Evolutionary conservation across 1,140 invertebrate genomes (phyloP), one percentile per base, ranked within the genome.

Genomic region (Lepidostoma basale): DNA sequence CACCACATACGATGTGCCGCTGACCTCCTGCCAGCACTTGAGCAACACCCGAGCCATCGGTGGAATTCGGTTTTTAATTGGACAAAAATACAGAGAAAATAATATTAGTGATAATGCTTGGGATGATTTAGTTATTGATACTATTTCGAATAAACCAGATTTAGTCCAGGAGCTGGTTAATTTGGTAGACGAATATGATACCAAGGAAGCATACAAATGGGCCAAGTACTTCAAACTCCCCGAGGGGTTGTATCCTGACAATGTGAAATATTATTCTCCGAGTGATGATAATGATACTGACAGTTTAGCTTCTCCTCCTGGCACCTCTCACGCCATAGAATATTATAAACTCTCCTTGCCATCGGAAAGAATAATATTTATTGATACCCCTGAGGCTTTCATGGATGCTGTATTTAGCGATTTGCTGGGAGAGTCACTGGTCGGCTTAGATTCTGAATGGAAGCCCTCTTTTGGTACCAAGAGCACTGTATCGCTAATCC

Each of bases 361-460:
- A 6, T n/a, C 33, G 10, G 16, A 58, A 5, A 54, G 60, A 36
- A 45, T 73, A 14, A 45, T 73, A 2, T 66, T 73, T 52, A 68
- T 73, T 3, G 49, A 73, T 33, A 64, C 54, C 3, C 23, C 40
- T 0, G 40, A 64, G 33, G 25, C 16, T 10, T 71, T 71, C 28
- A 62, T 30, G 60, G 20, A 68, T 20, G 49, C 36, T 54, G 30
- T 62, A 0, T 40, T 28, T 23, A 54, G 44, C 40, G 58, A 18
- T 16, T 30, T 68, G 9, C 9, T 9, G 10, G 58, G 44, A 52
- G 47, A 62, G 30, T n/a, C 23, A 3, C 75, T 88, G 8, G 83
- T 91, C 33, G 90, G 89, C 1, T 83, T 92, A 33, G 90, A 92
- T 74, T 85, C 85, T 20, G 90, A 92, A 78, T 92, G 90, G 90